Evolutionary conservation across 37 sponge, comb jelly and placozoan genomes (phyloP), one percentile per base, ranked within the genome.

Genomic region (Geodia barretti): DNA sequence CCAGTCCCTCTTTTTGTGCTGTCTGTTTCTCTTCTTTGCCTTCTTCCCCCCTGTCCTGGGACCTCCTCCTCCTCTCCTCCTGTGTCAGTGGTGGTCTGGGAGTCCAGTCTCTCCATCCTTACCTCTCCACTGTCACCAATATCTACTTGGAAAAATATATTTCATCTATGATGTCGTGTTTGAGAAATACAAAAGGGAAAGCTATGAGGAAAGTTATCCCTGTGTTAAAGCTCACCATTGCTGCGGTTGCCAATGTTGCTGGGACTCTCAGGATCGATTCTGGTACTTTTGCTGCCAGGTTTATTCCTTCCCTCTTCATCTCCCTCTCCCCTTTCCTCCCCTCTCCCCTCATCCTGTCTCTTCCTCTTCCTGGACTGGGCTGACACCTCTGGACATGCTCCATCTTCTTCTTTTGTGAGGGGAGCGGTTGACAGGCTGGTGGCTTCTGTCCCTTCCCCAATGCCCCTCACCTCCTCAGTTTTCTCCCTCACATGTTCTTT

Each of bases 1-100:
- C 60, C 62, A 47, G 47, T 80, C 39, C 65, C 81, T 81, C 66
- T 78, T 85, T 47, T 62, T 78, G 38, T 73, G 67, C 38, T 34
- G 32, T 14, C 70, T 34, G 30, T 69, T 75, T 38, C 31, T 67
- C 68, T 72, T 85, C 59, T 78, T 78, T 58, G 72, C 77, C 29
- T 39, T 63, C 36, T 33, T 68, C 41, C 37, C 25, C 28, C 66
- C 79, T 20, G 19, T 29, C 77, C 38, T 41, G 19, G 11, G 28
- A 30, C 67, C 33, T 21, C 62, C 61, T 41, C 63, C 24, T 7
- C 14, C 11, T 26, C 54, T 17, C 14, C 54, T 47, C 54, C 54
- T 14, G 54, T 47, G 11, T 47, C 54, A 17, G 54, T 17, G n/a
- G n/a, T n/a, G 54, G 54, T 28, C 25, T 9, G 26, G 2, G 74